Conservation (phyloP, 2,888 invertebrate species). For the Lasioglossum calceatum region DNA sequence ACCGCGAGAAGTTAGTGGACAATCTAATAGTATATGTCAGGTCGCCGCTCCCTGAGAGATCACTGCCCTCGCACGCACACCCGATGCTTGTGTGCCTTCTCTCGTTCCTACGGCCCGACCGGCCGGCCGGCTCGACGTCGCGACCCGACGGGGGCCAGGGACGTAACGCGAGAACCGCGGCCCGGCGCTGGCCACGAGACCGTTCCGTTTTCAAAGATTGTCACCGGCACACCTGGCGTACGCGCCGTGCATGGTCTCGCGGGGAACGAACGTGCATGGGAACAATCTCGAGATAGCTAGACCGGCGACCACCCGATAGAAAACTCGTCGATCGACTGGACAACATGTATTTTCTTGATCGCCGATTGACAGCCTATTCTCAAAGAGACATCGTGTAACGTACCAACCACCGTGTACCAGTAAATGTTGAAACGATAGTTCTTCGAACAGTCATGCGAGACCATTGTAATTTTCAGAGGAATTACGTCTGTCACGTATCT, state of each 20-base stretch:
- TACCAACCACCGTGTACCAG: background rate
- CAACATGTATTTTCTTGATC: background rate
- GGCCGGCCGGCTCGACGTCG: slow-evolving; percentile 48
- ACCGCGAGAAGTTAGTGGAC: background rate
- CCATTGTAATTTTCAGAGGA: background rate
- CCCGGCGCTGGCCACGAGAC: slow-evolving; percentile 40
- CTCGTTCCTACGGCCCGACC: slow-evolving; percentile 66
- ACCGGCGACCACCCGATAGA: background rate
- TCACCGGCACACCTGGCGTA: background rate
- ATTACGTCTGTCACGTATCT: background rate
- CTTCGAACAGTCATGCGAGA: background rate
- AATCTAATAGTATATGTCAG: slow-evolving; percentile 74
- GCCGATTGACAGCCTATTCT: background rate
- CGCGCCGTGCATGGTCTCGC: background rate
- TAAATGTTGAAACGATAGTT: background rate
- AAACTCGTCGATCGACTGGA: background rate
- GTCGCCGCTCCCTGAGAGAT: slow-evolving; percentile 84
- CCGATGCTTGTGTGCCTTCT: slow-evolving; percentile 74
- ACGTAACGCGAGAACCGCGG: slow-evolving; percentile 65
- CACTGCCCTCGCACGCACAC: slow-evolving; percentile 83
- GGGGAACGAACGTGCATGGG: background rate
- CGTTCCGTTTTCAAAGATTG: slow-evolving; percentile 6
- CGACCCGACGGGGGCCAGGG: slow-evolving; percentile 67
- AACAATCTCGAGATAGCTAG: background rate
- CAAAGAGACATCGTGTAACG: background rate